Base-by-base conservation (phyloP, 2,888 invertebrate genomes). In the Eristalis tenax region DNA sequence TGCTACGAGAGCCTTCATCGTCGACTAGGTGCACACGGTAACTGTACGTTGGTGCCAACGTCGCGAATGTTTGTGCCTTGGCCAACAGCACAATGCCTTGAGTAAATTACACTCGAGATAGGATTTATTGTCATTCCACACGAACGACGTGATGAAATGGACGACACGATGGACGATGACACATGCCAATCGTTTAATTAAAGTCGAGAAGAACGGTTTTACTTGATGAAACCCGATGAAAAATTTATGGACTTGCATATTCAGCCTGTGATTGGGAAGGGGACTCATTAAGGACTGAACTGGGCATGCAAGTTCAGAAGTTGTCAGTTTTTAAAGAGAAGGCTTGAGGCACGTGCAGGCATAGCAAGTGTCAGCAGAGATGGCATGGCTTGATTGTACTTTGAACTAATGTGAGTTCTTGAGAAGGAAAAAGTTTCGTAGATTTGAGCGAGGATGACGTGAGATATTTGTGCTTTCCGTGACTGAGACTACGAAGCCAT, bases 1-100 rank as follows among this genome's bases (percentile, higher is more conserved):
- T 13, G 38, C 35, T 8, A 65, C n/a, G 0, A 65, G 23, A 5
- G 35, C 4, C 18, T 50, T 32, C 82, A 86, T 78, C 15, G 6
- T 26, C 0, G 43, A 50, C 43, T 26, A 57, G 6, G 2, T 10
- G 5, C 28, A 15, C 50, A 18, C 18, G 22, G 15, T n/a, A 43
- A 32, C 23, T 50, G 32, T 35, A 43, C 15, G 50, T 28, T 74
- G 23, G 35, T 4, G 1, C 35, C 10, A 1, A 35, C 11, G 1
- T 26, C 38, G 13, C 4, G 2, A 18, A 18, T 2, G 8, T 8
- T 1, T 32, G 32, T 32, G 1, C 50, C 18, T 38, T 38, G 38
- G 13, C 10, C n/a, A 18, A 28, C 4, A 8, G 5, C 35, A 5
- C 4, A 26, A 11, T n/a, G 32, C n/a, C 50, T n/a, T 50, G 18